Evolutionary conservation across 2,888 invertebrate species (phyloP), one percentile per base, ranked within the genome.

Genomic region (Drosophila infuscata): DNA sequence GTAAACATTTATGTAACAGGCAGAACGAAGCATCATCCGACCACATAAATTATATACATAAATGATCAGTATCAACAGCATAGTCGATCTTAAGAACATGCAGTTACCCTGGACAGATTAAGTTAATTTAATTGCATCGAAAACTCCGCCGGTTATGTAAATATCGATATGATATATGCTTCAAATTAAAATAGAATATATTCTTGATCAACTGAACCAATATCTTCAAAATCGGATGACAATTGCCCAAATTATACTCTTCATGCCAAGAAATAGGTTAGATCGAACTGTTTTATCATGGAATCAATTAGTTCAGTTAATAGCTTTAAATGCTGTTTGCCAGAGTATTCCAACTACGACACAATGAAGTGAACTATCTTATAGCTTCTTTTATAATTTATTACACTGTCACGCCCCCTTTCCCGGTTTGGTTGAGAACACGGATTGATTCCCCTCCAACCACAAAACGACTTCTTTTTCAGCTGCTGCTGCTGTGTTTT

Each of bases 371-470:
- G 6, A 17, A 3, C 20, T 43, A n/a, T 20, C n/a, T 20, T 25
- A 6, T 35, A 15, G 17, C 17, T 67, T 70, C 57, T 65, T 69
- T 60, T 65, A 82, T 84, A 89, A 88, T 82, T 78, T 80, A 76
- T 74, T 81, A 74, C 79, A 76, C 69, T 43, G 58, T 63, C 49
- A 35, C 53, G 33, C 35, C 11, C 63, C 12, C 2, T 71, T 51
- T 66, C 20, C 41, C 59, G 49, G 57, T 60, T 33, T 29, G 54
- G 52, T 51, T 29, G 38, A 41, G 43, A 66, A 30, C 59, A 3
- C 35, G 29, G 7, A 56, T 46, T 8, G 41, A 51, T 20, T 12
- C 30, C 30, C 48, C 36, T 30, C 36, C 33, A 53, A 35, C 33
- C 49, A 20, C 78, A 59, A 41, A 59, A 35, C 29, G 53, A 62